phyloP scores from a whole-genome alignment of 2,113 vertebrate species.

The Piprites chloris region DNA sequence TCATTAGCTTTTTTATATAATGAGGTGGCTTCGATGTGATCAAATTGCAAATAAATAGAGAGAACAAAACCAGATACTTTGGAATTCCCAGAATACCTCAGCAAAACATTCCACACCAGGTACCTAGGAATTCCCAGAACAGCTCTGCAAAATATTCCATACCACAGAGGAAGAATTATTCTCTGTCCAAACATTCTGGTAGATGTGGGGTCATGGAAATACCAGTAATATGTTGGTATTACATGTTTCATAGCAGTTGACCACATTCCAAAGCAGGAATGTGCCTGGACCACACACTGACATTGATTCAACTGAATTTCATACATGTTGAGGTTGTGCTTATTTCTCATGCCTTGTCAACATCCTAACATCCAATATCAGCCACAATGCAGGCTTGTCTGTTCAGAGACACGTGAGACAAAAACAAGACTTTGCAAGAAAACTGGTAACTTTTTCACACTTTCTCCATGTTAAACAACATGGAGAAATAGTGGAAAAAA shows the following conservation, averaged over 20 bases:
- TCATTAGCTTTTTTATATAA: not conserved
- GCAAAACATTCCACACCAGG: not conserved
- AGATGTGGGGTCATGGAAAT: rapidly evolving
- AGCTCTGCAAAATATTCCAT: not conserved
- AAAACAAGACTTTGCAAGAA: not conserved
- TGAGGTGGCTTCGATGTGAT: not conserved
- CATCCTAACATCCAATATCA: not conserved
- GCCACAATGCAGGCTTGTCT: not conserved
- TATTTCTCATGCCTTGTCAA: not conserved
- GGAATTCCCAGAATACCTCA: not conserved
- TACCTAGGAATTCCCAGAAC: not conserved
- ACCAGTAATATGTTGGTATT: not conserved
- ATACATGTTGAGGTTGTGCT: not conserved
- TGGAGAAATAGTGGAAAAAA: not conserved
- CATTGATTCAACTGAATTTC: not conserved
- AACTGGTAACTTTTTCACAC: not conserved
- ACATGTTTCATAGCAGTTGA: not conserved
- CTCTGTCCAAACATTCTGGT: not conserved
- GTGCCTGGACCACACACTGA: not conserved
- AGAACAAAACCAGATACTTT: not conserved
- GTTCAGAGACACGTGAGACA: not conserved
- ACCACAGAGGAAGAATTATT: not conserved
- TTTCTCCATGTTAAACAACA: not conserved
- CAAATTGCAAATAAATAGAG: not conserved
- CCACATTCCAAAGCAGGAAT: not conserved